phyloP scores from a whole-genome alignment of 2,888 invertebrate species.

The Eugnorisma glareosa region DNA sequence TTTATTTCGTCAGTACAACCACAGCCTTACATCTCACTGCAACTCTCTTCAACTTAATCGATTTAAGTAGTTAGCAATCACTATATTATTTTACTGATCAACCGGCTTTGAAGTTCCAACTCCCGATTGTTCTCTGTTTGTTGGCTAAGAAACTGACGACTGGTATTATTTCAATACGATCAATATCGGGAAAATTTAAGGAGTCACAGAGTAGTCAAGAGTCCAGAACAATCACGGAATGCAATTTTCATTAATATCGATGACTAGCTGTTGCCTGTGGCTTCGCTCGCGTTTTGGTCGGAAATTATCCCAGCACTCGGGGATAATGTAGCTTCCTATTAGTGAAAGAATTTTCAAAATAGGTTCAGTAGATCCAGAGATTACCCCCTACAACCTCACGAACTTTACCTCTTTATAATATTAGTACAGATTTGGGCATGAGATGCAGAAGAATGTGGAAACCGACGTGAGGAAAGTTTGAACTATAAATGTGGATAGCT shows the following conservation, averaged over 20 bases:
- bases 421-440: no score
- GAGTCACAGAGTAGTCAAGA: not conserved
- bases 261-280: no score
- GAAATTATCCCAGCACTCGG: no score
- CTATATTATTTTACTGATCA: conserved; percentile 50
- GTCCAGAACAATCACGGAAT: no score
- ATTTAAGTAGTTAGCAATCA: conserved; percentile 47
- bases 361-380: no score
- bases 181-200: not conserved
- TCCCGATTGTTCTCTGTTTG: conserved; percentile 21
- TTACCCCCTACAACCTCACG: no score
- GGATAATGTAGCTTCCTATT: no score
- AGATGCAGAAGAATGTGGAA: not conserved
- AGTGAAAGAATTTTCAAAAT: no score
- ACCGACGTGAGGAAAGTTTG: not conserved
- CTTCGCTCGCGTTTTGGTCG: no score
- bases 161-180: conserved; percentile 18
- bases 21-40: conserved; percentile 23
- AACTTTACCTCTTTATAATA: no score
- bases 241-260: no score
- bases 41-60: conserved; percentile 47
- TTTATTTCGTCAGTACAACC: not conserved
- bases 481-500: not conserved
- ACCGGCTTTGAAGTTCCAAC: conserved; percentile 27
- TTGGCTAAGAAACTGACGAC: conserved; percentile 6